Evolutionary conservation across 2,113 vertebrate species (phyloP).

Genomic region (Osmerus eperlanus): DNA sequence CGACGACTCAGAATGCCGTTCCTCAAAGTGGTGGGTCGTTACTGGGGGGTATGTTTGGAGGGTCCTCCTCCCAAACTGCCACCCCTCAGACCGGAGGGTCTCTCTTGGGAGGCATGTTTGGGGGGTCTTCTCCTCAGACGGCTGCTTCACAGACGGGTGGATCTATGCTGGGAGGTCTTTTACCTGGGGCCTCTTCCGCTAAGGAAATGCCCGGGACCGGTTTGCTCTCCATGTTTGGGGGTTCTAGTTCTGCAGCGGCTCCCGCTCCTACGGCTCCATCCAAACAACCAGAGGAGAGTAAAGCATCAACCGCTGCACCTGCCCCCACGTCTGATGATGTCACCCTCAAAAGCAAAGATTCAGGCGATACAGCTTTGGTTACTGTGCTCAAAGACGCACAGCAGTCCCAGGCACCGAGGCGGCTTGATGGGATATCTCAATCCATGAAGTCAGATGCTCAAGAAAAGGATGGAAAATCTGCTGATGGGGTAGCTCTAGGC

Average conservation of each 20-base stretch:
- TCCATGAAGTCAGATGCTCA: constrained; percentile 11
- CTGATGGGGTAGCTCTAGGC: constrained; percentile 13
- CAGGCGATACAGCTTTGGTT: constrained; percentile 16
- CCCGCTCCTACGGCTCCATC: constrained; percentile 53
- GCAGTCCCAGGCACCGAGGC: constrained; percentile 16
- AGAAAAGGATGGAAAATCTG: constrained; percentile 22
- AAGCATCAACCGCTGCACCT: constrained; percentile 15
- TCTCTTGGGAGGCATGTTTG: constrained; percentile 52
- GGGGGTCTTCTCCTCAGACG: constrained; percentile 46
- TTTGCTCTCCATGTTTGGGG: constrained; percentile 47
- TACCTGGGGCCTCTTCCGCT: constrained; percentile 43
- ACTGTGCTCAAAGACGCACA: constrained; percentile 1
- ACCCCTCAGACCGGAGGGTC: constrained; percentile 43
- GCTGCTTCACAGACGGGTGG: constrained; percentile 37
- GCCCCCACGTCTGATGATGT: constrained; percentile 21
- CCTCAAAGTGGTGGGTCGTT: constrained; percentile 35
- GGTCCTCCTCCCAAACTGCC: constrained; percentile 34
- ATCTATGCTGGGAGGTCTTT: constrained; percentile 43
- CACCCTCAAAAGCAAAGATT: constrained; percentile 19
- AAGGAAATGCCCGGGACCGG: constrained; percentile 53
- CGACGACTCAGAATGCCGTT: constrained; percentile 27
- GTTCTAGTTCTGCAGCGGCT: constrained; percentile 27
- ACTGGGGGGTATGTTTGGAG: constrained; percentile 38
- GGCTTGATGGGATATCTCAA: constrained; percentile 11
- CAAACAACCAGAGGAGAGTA: constrained; percentile 54